These are phyloP conservation scores for Lophotriccus pileatus DNA, from an alignment of 2,797 vertebrate genomes.

Conservation along the genomic window DNA sequence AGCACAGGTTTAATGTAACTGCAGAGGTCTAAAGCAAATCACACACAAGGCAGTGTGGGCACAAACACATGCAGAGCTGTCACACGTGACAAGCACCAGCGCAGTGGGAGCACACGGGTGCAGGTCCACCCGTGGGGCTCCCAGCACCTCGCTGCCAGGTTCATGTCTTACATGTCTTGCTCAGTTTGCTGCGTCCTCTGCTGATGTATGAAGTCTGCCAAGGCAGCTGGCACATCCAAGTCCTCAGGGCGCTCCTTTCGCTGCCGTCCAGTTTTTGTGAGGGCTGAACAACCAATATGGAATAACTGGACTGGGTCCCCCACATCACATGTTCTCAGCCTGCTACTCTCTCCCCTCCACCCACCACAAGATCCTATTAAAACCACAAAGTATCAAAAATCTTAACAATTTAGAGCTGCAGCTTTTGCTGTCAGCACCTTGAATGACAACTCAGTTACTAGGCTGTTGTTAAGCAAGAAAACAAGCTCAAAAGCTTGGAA, in stretches of 20 bases:
- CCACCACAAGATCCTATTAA: background rate
- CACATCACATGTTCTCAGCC: background rate
- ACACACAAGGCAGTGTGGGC: rapidly evolving
- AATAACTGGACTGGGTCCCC: constrained; percentile 11
- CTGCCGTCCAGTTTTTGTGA: constrained; percentile 84
- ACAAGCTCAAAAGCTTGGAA: background rate
- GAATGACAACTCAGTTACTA: background rate
- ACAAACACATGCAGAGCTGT: constrained; percentile 36
- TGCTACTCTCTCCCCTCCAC: background rate
- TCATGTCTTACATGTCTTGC: constrained; percentile 87
- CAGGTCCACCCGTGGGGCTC: background rate
- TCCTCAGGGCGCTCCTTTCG: constrained; percentile 89
- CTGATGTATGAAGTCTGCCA: constrained; percentile 95
- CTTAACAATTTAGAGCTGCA: background rate
- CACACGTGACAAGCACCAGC: background rate
- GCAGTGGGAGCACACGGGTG: background rate
- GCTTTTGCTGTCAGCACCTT: background rate
- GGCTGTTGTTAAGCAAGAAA: background rate
- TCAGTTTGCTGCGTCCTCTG: constrained; percentile 89
- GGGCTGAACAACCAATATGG: constrained; percentile 62
- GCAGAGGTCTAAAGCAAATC: background rate
- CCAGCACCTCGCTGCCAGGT: background rate
- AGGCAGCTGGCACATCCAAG: constrained; percentile 88
- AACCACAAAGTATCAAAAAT: background rate
- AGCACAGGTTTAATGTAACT: background rate